These are phyloP conservation scores for Otocyon megalotis DNA, from an alignment of 2,113 vertebrate species.

Conservation along the genomic window DNA sequence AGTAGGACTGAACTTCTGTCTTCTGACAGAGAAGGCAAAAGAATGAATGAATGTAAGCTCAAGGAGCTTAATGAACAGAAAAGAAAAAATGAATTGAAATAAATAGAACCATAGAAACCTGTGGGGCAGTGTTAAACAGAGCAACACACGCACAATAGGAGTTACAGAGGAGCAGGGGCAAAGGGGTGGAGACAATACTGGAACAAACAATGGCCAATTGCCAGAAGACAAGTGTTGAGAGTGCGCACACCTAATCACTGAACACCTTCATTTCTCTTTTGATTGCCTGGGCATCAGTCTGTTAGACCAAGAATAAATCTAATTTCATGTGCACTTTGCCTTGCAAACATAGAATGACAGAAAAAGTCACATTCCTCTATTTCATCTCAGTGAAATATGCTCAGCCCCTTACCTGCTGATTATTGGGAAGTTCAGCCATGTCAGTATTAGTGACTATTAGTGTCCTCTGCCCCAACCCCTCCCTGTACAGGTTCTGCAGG, in stretches of 20 bases:
- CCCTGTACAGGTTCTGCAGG: neutral
- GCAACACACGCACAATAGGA: neutral
- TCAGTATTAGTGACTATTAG: neutral
- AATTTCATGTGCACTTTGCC: neutral
- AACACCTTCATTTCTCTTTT: neutral
- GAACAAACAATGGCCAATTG: neutral
- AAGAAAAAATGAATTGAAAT: neutral
- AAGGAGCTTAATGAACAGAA: neutral
- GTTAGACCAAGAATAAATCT: neutral
- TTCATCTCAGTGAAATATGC: neutral
- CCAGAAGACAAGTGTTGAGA: neutral
- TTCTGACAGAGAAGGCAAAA: neutral
- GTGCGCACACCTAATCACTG: too few relatives aligned
- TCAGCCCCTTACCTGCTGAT: neutral
- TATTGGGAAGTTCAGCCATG: neutral
- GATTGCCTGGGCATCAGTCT: too few relatives aligned
- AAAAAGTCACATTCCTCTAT: neutral
- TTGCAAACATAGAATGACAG: neutral
- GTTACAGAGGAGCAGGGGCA: neutral
- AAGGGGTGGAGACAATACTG: neutral
- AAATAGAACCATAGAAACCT: neutral
- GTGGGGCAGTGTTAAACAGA: neutral
- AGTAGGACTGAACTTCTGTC: too few relatives aligned
- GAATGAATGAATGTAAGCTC: neutral
- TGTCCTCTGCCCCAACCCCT: neutral